Percentiles rank a stretch among this genome's conserved stretches.
These are phyloP conservation scores for Porites evermanni DNA, from an alignment of 92 coral and sea anemone species.

Conservation along the genomic window DNA sequence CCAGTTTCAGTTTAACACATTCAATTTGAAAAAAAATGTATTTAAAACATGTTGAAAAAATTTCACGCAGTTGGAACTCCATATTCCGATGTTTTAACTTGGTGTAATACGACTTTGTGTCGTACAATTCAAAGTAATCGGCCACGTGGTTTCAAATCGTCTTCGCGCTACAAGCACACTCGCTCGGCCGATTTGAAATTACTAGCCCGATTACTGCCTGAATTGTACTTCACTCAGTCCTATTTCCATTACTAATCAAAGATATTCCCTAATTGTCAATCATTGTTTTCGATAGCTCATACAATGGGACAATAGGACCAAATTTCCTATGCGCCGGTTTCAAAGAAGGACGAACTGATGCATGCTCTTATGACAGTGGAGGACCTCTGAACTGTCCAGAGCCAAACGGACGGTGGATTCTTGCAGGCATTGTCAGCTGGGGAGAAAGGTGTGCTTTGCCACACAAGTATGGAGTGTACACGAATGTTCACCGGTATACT, in stretches of 20 bases:
- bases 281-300: slow-evolving; percentile 62
- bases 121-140: too few species aligned
- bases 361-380: slow-evolving; percentile 95
- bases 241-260: neutral
- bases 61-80: too few species aligned
- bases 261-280: neutral
- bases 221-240: too few species aligned
- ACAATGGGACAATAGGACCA: slow-evolving; percentile 84
- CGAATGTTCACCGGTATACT: slow-evolving; percentile 80
- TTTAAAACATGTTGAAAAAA: too few species aligned
- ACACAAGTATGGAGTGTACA: slow-evolving; percentile 95
- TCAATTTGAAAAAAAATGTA: too few species aligned
- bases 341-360: slow-evolving; percentile 95
- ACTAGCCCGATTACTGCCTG: too few species aligned
- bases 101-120: too few species aligned
- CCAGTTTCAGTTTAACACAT: too few species aligned
- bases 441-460: slow-evolving; percentile 91
- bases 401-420: slow-evolving; percentile 71
- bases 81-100: too few species aligned
- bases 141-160: too few species aligned
- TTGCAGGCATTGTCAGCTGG: slow-evolving; percentile 99
- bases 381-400: slow-evolving; percentile 98
- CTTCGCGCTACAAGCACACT: too few species aligned
- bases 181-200: too few species aligned
- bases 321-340: slow-evolving; percentile 98